Conservation (phyloP, 1,140 invertebrate genomes). For the Drosophila kurseongensis region DNA sequence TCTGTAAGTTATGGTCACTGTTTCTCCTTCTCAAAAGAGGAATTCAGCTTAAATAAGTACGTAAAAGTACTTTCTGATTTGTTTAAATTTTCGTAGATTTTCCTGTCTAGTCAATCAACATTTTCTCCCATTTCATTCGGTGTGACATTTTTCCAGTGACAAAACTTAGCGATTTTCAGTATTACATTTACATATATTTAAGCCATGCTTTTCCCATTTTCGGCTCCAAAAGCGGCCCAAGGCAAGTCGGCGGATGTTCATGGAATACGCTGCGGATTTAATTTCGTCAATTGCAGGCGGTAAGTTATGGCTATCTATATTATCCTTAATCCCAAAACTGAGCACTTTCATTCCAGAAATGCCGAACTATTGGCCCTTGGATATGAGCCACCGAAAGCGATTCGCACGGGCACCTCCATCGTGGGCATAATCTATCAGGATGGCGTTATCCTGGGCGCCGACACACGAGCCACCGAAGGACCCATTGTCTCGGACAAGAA, state of each 20-base stretch:
- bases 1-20: no score
- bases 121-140: background rate
- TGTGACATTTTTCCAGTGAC: background rate
- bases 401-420: constrained; percentile 99
- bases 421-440: constrained; percentile 96
- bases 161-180: background rate
- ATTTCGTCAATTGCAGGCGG: constrained; percentile 94
- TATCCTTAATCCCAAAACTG: no score
- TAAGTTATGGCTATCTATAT: constrained; percentile 81
- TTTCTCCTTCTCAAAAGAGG: no score
- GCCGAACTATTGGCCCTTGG: constrained; percentile 91
- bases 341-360: constrained; percentile 89
- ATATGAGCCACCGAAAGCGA: constrained; percentile 91
- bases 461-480: constrained; percentile 97
- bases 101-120: background rate
- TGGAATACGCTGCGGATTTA: constrained; percentile 87
- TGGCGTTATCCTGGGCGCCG: constrained; percentile 98
- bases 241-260: background rate
- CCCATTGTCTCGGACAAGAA: constrained; percentile 98
- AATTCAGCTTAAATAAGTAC: no score
- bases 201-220: constrained; percentile 6
- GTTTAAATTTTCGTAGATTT: background rate
- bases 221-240: background rate
- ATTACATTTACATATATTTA: background rate
- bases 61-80: background rate